Evolutionary conservation across 2,113 vertebrate species (phyloP), one percentile per base, ranked within the genome.

Genomic region (Hucho hucho): DNA sequence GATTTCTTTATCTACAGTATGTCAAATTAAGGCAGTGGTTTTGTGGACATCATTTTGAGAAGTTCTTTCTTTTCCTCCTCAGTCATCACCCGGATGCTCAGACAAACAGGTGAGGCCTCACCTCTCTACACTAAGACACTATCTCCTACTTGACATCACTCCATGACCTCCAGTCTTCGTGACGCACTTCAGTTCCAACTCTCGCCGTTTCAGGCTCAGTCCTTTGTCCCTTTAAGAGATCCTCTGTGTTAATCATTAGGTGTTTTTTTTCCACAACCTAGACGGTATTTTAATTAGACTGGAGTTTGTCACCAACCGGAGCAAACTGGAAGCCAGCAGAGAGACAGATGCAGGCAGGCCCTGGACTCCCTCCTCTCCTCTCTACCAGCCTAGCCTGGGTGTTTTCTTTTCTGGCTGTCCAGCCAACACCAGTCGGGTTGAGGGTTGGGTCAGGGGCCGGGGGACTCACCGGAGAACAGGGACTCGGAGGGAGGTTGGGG

Each of bases 231-330:
- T 63, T 90, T 86, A 76, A 87, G 79, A 81, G 43, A 77, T 82
- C 61, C 22, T 81, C 73, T 80, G 74, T 81, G 86, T 89, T 87
- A 83, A 89, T 90, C 83, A 89, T 90, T 84, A 87, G 64, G 43
- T 82, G 70, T 70, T 68, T 79, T 75, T 87, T 83, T 86, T 81
- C 86, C 84, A 83, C 80, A 84, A 79, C 80, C 79, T 78, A 88
- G 88, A 84, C 87, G 84, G 81, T 87, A 86, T 91, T 89, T 87
- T 84, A 90, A 88, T 90, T 84, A 89, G 85, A 83, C 83, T 61
- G n/a, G 79, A 79, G 82, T 88, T 91, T 90, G 89, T 90, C 81
- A 81, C 79, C 72, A 73, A 82, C 84, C 73, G 75, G 86, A 91
- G 84, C 81, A 72, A 86, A 88, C 84, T 86, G 87, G 87, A 88